Percentiles rank a stretch among this genome's conserved stretches.
phyloP scores from a whole-genome alignment of 2,113 vertebrate species.

The Gasterosteus nipponicus region DNA sequence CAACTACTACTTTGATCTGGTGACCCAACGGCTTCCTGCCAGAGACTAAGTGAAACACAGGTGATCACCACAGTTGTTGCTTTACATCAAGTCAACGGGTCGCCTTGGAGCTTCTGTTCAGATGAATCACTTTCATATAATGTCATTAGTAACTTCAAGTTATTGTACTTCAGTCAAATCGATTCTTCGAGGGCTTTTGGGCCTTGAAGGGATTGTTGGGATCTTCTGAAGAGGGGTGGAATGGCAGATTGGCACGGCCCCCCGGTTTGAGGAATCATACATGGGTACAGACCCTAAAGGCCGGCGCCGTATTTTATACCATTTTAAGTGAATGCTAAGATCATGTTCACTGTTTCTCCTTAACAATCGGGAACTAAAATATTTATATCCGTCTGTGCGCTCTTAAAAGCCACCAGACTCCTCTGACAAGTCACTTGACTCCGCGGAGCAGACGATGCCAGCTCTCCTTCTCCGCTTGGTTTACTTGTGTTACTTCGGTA shows the following conservation, averaged over 20 bases:
- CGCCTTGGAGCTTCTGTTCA: neutral
- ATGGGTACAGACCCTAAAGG: neutral
- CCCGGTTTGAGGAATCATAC: neutral
- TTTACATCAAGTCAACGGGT: neutral
- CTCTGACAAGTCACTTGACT: too few relatives aligned
- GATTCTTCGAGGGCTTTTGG: neutral
- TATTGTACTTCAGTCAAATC: neutral
- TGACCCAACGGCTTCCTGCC: conserved; percentile 28
- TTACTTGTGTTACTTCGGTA: neutral
- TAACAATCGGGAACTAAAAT: neutral
- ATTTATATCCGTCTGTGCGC: neutral
- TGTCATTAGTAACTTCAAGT: neutral
- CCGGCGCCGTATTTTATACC: neutral
- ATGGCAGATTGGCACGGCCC: neutral
- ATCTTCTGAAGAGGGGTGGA: neutral
- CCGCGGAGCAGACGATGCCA: too few relatives aligned
- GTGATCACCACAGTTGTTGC: neutral
- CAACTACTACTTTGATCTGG: conserved; percentile 56
- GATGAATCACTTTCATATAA: neutral
- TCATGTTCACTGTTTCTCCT: neutral
- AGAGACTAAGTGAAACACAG: conserved; percentile 4
- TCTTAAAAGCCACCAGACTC: neutral
- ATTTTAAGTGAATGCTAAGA: neutral
- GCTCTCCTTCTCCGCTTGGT: too few relatives aligned
- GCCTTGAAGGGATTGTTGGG: neutral